phyloP scores from a whole-genome alignment of 92 coral and sea anemone species.

The Bergia sp. region DNA sequence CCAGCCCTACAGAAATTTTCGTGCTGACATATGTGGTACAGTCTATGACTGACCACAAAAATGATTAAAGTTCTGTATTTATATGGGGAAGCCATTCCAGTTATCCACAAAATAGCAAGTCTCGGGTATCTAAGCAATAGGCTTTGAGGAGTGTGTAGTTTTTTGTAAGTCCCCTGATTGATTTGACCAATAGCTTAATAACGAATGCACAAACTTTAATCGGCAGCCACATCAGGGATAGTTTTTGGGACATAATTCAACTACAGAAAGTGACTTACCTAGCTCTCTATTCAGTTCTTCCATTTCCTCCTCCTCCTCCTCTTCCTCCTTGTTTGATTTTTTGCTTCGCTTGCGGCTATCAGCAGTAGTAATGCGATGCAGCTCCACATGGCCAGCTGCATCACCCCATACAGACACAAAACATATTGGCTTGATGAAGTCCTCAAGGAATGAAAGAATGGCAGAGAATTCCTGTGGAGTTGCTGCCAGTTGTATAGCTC shows the following conservation, averaged over 20 bases:
- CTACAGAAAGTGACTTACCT: conserved; percentile 44
- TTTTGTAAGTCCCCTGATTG: no score
- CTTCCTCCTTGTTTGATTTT: conserved; percentile 81
- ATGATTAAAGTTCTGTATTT: no score
- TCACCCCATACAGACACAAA: conserved; percentile 91
- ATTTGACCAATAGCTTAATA: no score
- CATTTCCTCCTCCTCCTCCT: conserved; percentile 80
- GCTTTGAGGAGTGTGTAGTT: no score
- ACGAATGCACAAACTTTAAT: no score
- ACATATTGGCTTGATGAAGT: conserved; percentile 87
- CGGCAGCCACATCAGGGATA: no score
- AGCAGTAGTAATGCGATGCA: conserved; percentile 82
- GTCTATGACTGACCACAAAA: no score
- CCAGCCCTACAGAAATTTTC: no score
- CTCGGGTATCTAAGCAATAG: no score
- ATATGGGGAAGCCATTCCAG: no score
- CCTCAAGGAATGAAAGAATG: conserved; percentile 79
- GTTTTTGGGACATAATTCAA: not conserved
- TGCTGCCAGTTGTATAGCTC: conserved; percentile 87
- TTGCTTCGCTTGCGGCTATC: conserved; percentile 59
- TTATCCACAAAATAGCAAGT: no score
- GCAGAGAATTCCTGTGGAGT: conserved; percentile 91
- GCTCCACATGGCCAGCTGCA: conserved; percentile 86
- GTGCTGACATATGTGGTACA: no score
- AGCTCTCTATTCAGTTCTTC: conserved; percentile 67